phyloP scores from a whole-genome alignment of 2,113 vertebrate species.

The Glareola pratincola region DNA sequence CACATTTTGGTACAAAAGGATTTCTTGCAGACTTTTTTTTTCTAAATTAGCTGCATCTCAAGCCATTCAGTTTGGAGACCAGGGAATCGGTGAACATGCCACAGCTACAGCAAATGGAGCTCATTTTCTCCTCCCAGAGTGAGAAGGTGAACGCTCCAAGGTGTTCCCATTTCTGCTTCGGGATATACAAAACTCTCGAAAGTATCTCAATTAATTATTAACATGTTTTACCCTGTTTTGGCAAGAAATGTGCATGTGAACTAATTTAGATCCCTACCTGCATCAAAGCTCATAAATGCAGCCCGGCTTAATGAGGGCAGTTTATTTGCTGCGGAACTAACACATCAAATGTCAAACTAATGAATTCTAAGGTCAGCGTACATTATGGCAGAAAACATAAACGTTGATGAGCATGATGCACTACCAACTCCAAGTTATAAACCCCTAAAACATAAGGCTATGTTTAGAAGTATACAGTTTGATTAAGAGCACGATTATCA shows the following conservation, averaged over 20 bases:
- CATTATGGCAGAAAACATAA: not conserved
- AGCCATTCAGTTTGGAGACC: not conserved
- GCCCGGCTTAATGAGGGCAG: not conserved
- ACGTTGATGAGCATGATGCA: not conserved
- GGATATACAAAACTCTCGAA: not conserved
- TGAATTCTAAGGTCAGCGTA: not conserved
- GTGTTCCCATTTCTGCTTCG: not conserved
- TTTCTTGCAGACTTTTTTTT: not conserved
- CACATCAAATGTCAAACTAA: conserved; percentile 14
- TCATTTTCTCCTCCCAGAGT: not conserved
- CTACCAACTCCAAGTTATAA: not conserved
- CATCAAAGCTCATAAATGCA: not conserved
- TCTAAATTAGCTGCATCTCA: not conserved
- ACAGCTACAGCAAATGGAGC: not conserved
- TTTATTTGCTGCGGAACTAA: conserved; percentile 17
- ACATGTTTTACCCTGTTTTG: not conserved
- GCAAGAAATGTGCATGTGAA: not conserved
- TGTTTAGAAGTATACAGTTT: conserved; percentile 21
- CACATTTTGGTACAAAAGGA: not conserved
- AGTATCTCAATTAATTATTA: not conserved
- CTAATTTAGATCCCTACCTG: not conserved
- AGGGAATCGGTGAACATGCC: not conserved
- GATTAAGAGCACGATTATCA: conserved; percentile 55
- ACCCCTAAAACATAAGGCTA: not conserved
- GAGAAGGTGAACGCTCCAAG: not conserved